Conservation (phyloP, 2,888 invertebrate species). For the Acronicta psi region DNA sequence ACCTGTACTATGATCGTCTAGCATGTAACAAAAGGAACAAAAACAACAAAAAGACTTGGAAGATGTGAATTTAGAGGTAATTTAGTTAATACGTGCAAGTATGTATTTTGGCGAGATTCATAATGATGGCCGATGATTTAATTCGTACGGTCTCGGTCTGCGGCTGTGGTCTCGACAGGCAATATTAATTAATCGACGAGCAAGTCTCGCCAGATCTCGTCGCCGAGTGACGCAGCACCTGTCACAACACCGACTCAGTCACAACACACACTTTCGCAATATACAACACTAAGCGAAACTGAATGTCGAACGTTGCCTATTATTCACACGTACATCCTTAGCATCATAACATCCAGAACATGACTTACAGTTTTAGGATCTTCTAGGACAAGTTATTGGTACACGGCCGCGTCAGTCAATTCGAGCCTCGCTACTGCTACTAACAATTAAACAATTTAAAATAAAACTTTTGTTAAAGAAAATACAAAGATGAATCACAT, state of each 20-base stretch:
- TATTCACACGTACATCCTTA: conserved; percentile 5
- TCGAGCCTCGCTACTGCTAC: not conserved
- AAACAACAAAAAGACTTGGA: conserved; percentile 3
- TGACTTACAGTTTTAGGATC: conserved; percentile 11
- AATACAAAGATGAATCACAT: conserved; percentile 40
- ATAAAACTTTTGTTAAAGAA: conserved; percentile 33
- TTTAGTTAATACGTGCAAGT: conserved; percentile 46
- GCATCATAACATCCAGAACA: conserved; percentile 8
- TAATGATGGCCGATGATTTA: conserved; percentile 69
- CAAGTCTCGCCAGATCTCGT: conserved; percentile 63
- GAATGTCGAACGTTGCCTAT: conserved; percentile 16
- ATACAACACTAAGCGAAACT: conserved; percentile 32
- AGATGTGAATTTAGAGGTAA: conserved; percentile 42
- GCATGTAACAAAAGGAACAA: not conserved
- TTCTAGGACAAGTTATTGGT: not conserved
- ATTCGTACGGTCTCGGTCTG: conserved; percentile 62
- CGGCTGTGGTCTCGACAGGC: conserved; percentile 59
- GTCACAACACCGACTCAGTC: conserved; percentile 62
- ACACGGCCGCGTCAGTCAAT: conserved; percentile 3
- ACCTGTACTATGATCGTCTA: not conserved
- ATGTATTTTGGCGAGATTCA: conserved; percentile 62
- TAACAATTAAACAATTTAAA: conserved; percentile 1
- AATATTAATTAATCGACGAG: conserved; percentile 70
- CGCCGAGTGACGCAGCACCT: conserved; percentile 69
- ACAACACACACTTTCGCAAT: conserved; percentile 49